phyloP scores from a whole-genome alignment of 1,140 invertebrate genomes.

The Grapholita molesta region DNA sequence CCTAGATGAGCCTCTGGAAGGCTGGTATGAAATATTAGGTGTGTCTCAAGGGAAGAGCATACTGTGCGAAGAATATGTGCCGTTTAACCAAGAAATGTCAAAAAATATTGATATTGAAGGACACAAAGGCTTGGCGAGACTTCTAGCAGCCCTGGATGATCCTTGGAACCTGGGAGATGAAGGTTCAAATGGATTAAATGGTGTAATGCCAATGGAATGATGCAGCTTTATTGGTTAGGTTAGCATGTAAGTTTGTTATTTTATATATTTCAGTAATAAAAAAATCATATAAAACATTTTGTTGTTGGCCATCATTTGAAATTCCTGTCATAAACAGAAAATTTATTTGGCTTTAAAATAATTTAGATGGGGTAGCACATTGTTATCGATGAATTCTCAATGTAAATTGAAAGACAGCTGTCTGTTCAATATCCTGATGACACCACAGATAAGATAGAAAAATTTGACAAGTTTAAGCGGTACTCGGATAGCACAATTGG shows the following conservation, averaged over 20 bases:
- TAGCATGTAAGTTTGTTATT: slow-evolving; percentile 3
- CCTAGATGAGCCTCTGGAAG: slow-evolving; percentile 60
- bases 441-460: no score
- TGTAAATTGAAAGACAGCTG: no score
- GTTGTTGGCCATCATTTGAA: no score
- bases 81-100: slow-evolving; percentile 57
- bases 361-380: no score
- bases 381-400: no score
- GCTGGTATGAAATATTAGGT: slow-evolving; percentile 72
- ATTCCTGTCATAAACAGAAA: no score
- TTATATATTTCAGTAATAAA: slow-evolving; percentile 14
- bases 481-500: no score
- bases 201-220: slow-evolving; percentile 57
- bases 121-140: slow-evolving; percentile 63
- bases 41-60: slow-evolving; percentile 66
- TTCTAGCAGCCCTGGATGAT: slow-evolving; percentile 65
- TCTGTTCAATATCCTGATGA: no score
- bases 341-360: no score
- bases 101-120: slow-evolving; percentile 69
- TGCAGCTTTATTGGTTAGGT: neutral
- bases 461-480: no score
- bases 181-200: slow-evolving; percentile 38
- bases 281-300: neutral
- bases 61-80: slow-evolving; percentile 72
- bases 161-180: slow-evolving; percentile 72